Evolutionary conservation across 2,888 invertebrate genomes (phyloP).

Genomic region (Troides aeacus): DNA sequence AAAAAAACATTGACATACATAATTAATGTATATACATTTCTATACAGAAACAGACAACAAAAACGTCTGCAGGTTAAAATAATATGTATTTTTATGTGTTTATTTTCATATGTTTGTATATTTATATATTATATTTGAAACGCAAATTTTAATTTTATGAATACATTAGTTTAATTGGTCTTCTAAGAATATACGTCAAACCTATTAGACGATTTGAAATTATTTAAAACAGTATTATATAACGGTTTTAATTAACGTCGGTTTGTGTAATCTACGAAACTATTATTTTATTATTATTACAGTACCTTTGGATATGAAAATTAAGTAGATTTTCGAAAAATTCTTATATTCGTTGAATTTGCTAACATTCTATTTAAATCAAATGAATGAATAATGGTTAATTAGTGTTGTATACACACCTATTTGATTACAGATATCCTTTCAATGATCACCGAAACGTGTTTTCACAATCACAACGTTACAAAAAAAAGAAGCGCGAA

Average conservation of each 20-base stretch:
- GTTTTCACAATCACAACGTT: neutral
- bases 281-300: too few species aligned
- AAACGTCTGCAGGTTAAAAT: too few species aligned
- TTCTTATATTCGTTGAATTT: too few species aligned
- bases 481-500: slow-evolving; percentile 1
- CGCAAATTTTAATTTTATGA: neutral
- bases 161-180: neutral
- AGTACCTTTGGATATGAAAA: neutral
- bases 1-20: too few species aligned
- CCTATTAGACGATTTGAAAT: neutral
- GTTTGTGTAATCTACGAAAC: neutral
- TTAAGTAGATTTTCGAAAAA: too few species aligned
- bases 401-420: neutral
- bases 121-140: neutral
- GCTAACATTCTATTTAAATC: neutral
- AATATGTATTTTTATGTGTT: too few species aligned
- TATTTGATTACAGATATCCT: neutral
- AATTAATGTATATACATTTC: too few species aligned
- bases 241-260: neutral
- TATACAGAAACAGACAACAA: too few species aligned
- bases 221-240: neutral
- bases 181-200: neutral
- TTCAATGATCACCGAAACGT: neutral
- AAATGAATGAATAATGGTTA: neutral
- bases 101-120: neutral